Evolutionary conservation across 2,888 invertebrate genomes (phyloP), one percentile per base, ranked within the genome.

Genomic region (Melikaiella ostensackeni): DNA sequence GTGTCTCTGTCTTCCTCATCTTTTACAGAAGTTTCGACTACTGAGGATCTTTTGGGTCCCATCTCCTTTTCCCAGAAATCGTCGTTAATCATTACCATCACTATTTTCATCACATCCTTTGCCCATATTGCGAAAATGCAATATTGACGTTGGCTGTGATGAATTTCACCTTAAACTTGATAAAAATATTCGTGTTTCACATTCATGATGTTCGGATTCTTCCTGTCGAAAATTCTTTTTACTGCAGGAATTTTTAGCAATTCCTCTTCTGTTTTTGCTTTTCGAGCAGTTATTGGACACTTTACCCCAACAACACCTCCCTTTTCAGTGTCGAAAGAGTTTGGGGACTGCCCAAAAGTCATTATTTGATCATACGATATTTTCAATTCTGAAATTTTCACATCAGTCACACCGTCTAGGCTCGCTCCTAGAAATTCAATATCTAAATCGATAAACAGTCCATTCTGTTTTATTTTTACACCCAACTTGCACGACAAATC

Each of bases 301-400:
- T 84, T 82, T 11, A 82, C 79, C 75, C 82, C 81, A 7, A 83
- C 78, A 11, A 82, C 50, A 19, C 79, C 81, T 62, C 84, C 77
- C 8, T 80, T 74, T 16, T 13, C 19, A 4, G 19, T 46, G 16
- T 19, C 19, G 13, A 16, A 46, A 16, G 19, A 46, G 46, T 46
- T 6, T 46, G 7, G 5, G 0, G 19, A 38, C n/a, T 7, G 46
- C 6, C 19, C 19, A 46, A n/a, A 19, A 46, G 16, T 46, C 46
- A 46, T 46, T 8, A 46, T 46, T 46, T 42, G 38, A 11, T 64
- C 24, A 1, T 11, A 1, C 5, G 16, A 24, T 24, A 64, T 24
- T 35, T 64, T 42, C 21, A 64, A 24, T 11, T 7, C 38, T 11
- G 38, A 11, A 21, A 64, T 21, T 11, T 55, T 38, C 9, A 2